Evolutionary conservation across 2,797 vertebrate genomes (phyloP).

Genomic region (Alfaro cultratus): DNA sequence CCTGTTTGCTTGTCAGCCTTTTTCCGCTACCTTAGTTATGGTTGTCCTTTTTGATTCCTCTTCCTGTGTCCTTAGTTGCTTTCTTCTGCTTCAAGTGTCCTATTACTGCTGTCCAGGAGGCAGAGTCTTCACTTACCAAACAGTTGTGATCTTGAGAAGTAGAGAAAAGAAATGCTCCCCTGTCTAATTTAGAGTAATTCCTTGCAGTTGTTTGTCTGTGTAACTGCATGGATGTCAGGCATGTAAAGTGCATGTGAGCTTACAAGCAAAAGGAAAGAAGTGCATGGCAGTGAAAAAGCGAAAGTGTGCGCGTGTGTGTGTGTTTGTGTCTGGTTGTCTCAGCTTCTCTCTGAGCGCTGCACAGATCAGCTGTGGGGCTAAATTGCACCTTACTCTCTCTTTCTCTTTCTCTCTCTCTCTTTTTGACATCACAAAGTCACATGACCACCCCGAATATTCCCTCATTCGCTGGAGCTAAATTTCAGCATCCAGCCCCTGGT

Average conservation of each 20-base stretch:
- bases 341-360: constrained; percentile 72
- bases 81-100: constrained; percentile 24
- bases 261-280: constrained; percentile 25
- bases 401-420: constrained; percentile 57
- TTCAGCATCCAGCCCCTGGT: constrained; percentile 61
- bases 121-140: constrained; percentile 58
- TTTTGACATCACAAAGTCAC: constrained; percentile 78
- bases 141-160: constrained; percentile 48
- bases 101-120: constrained; percentile 46
- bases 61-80: constrained; percentile 16
- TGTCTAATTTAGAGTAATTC: constrained; percentile 39
- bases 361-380: constrained; percentile 77
- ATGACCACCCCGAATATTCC: constrained; percentile 70
- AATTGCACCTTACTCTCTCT: constrained; percentile 74
- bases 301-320: constrained; percentile 36
- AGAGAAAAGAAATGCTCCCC: constrained; percentile 40
- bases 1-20: constrained; percentile 15
- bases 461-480: constrained; percentile 73
- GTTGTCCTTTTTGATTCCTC: constrained; percentile 18
- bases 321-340: constrained; percentile 67
- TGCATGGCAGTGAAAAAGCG: constrained; percentile 35
- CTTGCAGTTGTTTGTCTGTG: constrained; percentile 29
- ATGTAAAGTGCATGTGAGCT: constrained; percentile 46
- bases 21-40: constrained; percentile 17
- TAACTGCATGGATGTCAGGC: constrained; percentile 29